phyloP scores from a whole-genome alignment of 2,113 vertebrate genomes.

The Alaudala cheleensis region DNA sequence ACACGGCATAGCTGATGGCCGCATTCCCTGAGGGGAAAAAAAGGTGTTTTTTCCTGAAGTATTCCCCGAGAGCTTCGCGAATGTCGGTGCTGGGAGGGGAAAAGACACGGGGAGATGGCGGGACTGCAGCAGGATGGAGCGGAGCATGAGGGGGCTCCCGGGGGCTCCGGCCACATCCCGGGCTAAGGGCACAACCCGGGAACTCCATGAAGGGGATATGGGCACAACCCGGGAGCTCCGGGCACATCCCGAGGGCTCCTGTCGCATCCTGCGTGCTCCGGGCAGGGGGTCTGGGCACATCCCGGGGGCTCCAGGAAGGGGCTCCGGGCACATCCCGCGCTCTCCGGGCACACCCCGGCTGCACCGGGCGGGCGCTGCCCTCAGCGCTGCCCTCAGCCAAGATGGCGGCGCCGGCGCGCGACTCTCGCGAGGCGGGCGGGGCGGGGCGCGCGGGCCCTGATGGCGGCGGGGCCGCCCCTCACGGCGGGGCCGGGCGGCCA shows the following conservation, averaged over 20 bases:
- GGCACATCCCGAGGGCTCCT: neutral
- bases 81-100: neutral
- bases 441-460: neutral
- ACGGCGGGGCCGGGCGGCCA: neutral
- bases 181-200: too few species aligned
- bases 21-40: too few species aligned
- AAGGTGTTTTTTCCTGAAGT: neutral
- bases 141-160: neutral
- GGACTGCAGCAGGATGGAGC: neutral
- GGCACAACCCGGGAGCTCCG: accelerated
- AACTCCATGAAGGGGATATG: neutral
- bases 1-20: too few species aligned
- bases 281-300: neutral
- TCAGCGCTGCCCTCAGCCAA: neutral
- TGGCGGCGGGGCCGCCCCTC: neutral
- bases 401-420: neutral
- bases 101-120: neutral
- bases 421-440: conserved; percentile 11
- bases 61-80: neutral
- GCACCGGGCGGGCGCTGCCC: neutral
- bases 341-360: too few species aligned
- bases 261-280: neutral
- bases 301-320: too few species aligned
- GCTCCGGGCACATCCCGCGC: too few species aligned
- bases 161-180: too few species aligned